Evolutionary conservation across 23 tunicate genomes (phyloP), one percentile per base, ranked within the genome.

Genomic region (Halocynthia roretzi): DNA sequence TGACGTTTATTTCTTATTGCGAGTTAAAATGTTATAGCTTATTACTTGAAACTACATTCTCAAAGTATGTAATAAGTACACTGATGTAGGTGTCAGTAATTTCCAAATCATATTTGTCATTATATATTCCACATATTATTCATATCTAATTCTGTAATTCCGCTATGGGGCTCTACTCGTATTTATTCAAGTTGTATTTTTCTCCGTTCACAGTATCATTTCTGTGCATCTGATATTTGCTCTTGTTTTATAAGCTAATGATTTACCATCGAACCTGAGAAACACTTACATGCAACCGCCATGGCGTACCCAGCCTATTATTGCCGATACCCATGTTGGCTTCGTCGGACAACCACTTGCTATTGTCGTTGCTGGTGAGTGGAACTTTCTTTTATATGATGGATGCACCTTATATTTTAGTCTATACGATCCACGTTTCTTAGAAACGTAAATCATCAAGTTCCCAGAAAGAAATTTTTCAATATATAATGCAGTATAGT

Each of bases 341-440:
- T 82, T 57, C 62, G 91, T 86, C 44, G 97, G 97, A 8, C 87
- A 91, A 72, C 87, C 90, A 50, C 77, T 91, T 7, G 97, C 97
- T 21, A 71, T 91, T 54, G 91, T 85, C 50, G 60, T 91, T 6
- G 97, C 97, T 31, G 97, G 97, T 91, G 51, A 71, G 57, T 44
- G 9, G 72, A 15, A 15, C 31, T 48, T 58, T 31, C 44, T 31
- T 31, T 31, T 31, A 31, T 31, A 31, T 31, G 44, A 31, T 31
- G 44, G 44, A 31, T 31, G 44, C 44, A 31, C 44, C 44, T 31
- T 31, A 31, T 31, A 31, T 31, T 31, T 31, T 31, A 31, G 44
- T 31, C 44, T 31, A 31, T 31, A 31, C 44, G 44, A 31, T 31
- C 44, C 44, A 31, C 44, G 1, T 31, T 31, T 31, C 44, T 31